These are phyloP conservation scores for Bradysia coprophila DNA, from an alignment of 1,140 invertebrate genomes.

Conservation along the genomic window DNA sequence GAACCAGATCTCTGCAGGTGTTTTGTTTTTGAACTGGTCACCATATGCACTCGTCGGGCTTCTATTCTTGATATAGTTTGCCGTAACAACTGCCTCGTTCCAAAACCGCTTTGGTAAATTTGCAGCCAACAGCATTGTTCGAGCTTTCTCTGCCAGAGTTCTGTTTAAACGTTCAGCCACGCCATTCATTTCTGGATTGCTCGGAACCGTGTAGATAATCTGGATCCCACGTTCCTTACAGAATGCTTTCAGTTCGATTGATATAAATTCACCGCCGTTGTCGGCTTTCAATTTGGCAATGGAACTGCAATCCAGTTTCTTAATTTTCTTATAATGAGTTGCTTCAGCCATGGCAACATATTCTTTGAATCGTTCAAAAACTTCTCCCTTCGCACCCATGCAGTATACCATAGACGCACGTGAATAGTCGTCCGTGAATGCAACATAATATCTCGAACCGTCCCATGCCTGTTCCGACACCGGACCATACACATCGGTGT, in stretches of 20 bases:
- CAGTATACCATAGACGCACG: slow-evolving; percentile 9
- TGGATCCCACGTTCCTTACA: slow-evolving; percentile 10
- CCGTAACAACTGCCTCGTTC: slow-evolving; percentile 23
- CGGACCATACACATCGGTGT: too few species aligned
- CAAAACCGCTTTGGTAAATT: slow-evolving; percentile 16
- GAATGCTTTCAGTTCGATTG: slow-evolving; percentile 10
- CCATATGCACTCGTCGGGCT: slow-evolving; percentile 5
- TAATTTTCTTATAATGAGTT: slow-evolving; percentile 8
- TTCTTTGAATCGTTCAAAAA: slow-evolving; percentile 8
- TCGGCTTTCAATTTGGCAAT: too few species aligned
- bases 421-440: slow-evolving; percentile 14
- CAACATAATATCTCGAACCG: slow-evolving; percentile 11
- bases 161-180: slow-evolving; percentile 22
- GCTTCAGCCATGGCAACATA: too few species aligned
- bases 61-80: slow-evolving; percentile 25
- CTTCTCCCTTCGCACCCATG: slow-evolving; percentile 9
- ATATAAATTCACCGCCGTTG: slow-evolving; percentile 14
- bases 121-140: slow-evolving; percentile 17
- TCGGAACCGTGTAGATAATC: slow-evolving; percentile 10
- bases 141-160: slow-evolving; percentile 19
- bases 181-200: slow-evolving; percentile 22
- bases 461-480: slow-evolving; percentile 6
- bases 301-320: slow-evolving; percentile 10
- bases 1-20: background rate
- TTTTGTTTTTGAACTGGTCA: background rate